Base-by-base conservation (phyloP, 2,113 vertebrate species). In the Rhinichthys klamathensis region DNA sequence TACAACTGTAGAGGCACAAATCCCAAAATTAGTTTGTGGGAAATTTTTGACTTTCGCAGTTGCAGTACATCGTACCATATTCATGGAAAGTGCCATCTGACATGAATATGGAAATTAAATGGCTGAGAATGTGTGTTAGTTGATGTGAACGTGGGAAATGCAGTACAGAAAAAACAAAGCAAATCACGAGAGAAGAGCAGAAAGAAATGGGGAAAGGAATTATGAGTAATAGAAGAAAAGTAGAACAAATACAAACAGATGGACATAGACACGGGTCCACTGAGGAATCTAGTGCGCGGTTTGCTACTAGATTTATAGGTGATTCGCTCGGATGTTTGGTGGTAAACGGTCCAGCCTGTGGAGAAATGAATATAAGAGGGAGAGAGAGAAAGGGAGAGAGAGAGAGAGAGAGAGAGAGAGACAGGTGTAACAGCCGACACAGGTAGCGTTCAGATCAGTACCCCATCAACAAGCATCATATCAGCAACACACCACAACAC, bases 231-330 rank as follows among this genome's bases (percentile, higher is more conserved):
- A 61, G 78, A 85, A 58, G 49, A 83, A 72, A 94, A 95, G 92
- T 94, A 84, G 94, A 94, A 95, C 93, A 94, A 92, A 97, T 99
- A 99, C 98, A 98, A 98, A 99, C 98, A 99, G 98, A 99, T 99
- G 96, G 98, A 99, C 96, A 99, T 96, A 99, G 98, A 98, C 96
- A 99, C 97, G 96, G 98, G 98, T 97, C 98, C 98, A 99, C 97
- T 99, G 97, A 99, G 97, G 97, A 99, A 99, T 99, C 98, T 97
- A 97, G 98, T 96, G 96, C 98, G 96, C 94, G 98, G 97, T 97
- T 99, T 99, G 98, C 97, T 99, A 99, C 96, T 99, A 95, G 98
- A 98, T 96, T 99, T 99, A 98, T 98, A 96, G 97, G 97, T 96
- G 96, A 98, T 96, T 97, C 98, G 97, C 97, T 99, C 97, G 93